Evolutionary conservation across 1,140 invertebrate species (phyloP).

Genomic region (Psix sp.): DNA sequence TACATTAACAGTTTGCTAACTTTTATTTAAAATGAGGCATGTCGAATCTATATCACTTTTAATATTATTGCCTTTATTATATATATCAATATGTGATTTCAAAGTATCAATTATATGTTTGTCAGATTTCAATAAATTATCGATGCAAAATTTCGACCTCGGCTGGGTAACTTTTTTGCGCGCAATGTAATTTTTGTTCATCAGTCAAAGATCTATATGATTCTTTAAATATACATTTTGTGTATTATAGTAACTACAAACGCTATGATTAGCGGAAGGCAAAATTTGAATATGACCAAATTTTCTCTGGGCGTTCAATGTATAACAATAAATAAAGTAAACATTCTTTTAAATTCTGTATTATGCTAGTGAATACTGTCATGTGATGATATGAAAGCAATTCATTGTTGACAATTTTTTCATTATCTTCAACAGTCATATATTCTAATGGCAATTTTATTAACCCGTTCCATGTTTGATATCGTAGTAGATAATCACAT

Average conservation of each 20-base stretch:
- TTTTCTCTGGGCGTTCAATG: background rate
- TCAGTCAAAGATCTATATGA: background rate
- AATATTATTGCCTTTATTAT: too few relatives aligned
- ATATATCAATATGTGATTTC: too few relatives aligned
- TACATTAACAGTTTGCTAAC: too few relatives aligned
- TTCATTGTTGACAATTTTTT: background rate
- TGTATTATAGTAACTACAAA: constrained; percentile 14
- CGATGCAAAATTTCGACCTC: too few relatives aligned
- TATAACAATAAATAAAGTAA: constrained; percentile 10
- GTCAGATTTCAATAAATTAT: constrained; percentile 8
- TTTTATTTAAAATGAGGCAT: too few relatives aligned
- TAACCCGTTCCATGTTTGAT: constrained; percentile 9
- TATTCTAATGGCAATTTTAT: background rate
- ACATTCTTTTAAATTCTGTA: constrained; percentile 9
- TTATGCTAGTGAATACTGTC: too few relatives aligned
- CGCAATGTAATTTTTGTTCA: constrained; percentile 10
- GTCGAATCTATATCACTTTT: too few relatives aligned
- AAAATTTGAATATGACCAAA: constrained; percentile 24
- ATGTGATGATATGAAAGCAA: background rate
- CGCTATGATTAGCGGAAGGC: constrained; percentile 10
- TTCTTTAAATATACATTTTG: constrained; percentile 6
- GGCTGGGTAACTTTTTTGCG: too few relatives aligned
- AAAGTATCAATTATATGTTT: constrained; percentile 4
- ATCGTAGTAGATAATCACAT: background rate
- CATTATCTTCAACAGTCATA: background rate